A percentile compares a stretch with the other conserved stretches of the same genome.
Evolutionary conservation across 2,113 vertebrate species (phyloP).

Genomic region (Thinocorus orbignyianus): DNA sequence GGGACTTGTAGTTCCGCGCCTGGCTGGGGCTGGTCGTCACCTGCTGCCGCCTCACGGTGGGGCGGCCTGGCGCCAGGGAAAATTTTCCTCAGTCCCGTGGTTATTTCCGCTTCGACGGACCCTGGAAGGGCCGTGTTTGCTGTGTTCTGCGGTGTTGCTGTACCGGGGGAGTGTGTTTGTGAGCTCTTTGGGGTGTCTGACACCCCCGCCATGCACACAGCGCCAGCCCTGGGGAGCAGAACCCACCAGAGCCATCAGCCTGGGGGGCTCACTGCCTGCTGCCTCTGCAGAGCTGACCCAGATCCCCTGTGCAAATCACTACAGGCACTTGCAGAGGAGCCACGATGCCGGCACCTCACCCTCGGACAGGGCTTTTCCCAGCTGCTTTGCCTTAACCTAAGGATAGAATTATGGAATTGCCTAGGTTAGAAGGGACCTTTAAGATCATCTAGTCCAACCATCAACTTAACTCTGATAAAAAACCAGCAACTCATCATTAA

Average conservation of each 20-base stretch:
- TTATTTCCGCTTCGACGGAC: too few relatives aligned
- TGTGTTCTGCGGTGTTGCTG: background rate
- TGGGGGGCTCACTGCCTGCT: background rate
- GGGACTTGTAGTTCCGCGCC: background rate
- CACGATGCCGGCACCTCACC: accelerated
- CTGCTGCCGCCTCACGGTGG: background rate
- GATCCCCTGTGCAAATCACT: accelerated
- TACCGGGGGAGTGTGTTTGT: accelerated
- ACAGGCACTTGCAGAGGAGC: too few relatives aligned
- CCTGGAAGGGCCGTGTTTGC: background rate
- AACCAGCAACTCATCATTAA: too few relatives aligned
- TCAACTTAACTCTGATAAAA: too few relatives aligned
- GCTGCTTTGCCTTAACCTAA: accelerated
- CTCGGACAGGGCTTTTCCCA: accelerated
- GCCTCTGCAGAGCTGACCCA: background rate
- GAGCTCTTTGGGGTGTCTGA: too few relatives aligned
- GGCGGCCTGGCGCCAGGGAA: accelerated
- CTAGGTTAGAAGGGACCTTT: too few relatives aligned
- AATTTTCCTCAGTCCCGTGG: accelerated
- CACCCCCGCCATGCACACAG: accelerated
- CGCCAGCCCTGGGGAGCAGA: accelerated
- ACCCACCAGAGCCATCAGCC: accelerated
- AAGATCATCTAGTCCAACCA: too few relatives aligned
- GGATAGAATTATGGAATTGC: too few relatives aligned
- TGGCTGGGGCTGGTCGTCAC: accelerated